Evolutionary conservation across 1,140 invertebrate genomes (phyloP).

Genomic region (Leucophenga varia): DNA sequence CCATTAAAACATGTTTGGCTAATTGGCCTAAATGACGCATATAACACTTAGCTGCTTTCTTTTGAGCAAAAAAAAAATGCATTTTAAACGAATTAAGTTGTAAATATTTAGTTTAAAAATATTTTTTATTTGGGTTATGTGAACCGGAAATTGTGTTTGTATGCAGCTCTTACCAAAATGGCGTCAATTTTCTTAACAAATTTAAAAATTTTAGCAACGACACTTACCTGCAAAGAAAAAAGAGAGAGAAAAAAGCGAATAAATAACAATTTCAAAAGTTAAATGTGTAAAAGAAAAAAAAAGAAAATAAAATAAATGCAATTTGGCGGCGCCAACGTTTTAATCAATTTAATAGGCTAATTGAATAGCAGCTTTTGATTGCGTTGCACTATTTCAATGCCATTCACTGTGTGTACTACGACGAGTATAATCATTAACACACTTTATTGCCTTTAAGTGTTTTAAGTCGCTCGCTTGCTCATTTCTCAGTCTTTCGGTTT

Average conservation of each 20-base stretch:
- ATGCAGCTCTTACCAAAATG: too few relatives aligned
- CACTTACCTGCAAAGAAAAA: constrained; percentile 36
- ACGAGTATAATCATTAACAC: too few relatives aligned
- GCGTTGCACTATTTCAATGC: background rate
- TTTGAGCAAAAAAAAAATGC: too few relatives aligned
- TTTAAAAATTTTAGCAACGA: constrained; percentile 1
- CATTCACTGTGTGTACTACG: background rate
- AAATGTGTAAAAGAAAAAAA: background rate
- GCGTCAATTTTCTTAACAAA: too few relatives aligned
- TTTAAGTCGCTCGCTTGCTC: too few relatives aligned
- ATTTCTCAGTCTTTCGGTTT: background rate
- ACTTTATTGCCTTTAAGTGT: too few relatives aligned
- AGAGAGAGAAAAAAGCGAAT: background rate
- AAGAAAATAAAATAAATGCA: constrained; percentile 23
- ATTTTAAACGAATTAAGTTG: background rate
- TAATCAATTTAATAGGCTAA: constrained; percentile 21
- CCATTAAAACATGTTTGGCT: constrained; percentile 20
- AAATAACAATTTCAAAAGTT: background rate
- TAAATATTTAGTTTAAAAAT: background rate
- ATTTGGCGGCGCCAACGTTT: constrained; percentile 15
- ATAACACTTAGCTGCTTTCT: too few relatives aligned
- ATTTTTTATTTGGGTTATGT: too few relatives aligned
- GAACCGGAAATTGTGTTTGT: too few relatives aligned
- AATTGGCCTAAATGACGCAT: constrained; percentile 29
- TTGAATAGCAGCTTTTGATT: constrained; percentile 17